These are phyloP conservation scores for Lutjanus argentimaculatus DNA, from an alignment of 2,797 vertebrate species.

Conservation along the genomic window DNA sequence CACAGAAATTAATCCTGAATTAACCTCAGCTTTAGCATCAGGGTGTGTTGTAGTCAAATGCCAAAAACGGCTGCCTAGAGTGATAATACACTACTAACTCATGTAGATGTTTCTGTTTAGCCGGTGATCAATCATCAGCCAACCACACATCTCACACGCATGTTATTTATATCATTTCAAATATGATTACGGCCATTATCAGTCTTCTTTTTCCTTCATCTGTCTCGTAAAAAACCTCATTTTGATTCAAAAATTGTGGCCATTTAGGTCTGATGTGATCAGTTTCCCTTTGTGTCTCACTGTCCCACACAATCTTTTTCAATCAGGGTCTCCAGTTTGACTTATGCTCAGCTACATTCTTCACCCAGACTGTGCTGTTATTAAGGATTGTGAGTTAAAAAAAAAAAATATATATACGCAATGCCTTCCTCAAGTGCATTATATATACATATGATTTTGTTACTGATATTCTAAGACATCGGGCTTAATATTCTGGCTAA, in stretches of 20 bases:
- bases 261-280: conserved; percentile 46
- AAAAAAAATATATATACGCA: conserved; percentile 49
- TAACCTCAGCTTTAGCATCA: conserved; percentile 79
- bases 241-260: conserved; percentile 44
- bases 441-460: conserved; percentile 78
- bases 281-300: conserved; percentile 52
- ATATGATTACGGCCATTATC: conserved; percentile 16
- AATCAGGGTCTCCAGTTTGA: conserved; percentile 77
- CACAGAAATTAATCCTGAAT: conserved; percentile 65
- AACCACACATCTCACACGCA: conserved; percentile 37
- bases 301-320: conserved; percentile 56
- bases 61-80: conserved; percentile 69
- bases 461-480: conserved; percentile 73
- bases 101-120: conserved; percentile 52
- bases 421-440: conserved; percentile 87
- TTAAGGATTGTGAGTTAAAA: conserved; percentile 76
- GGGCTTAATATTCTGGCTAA: conserved; percentile 79
- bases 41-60: conserved; percentile 74
- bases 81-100: conserved; percentile 62
- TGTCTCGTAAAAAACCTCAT: conserved; percentile 52
- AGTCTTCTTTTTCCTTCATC: conserved; percentile 44
- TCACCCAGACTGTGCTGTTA: conserved; percentile 73
- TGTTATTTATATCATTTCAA: conserved; percentile 41
- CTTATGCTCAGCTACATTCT: conserved; percentile 66
- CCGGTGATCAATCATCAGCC: conserved; percentile 31